phyloP scores from a whole-genome alignment of 1,140 invertebrate species.

The Drosophila sp. region DNA sequence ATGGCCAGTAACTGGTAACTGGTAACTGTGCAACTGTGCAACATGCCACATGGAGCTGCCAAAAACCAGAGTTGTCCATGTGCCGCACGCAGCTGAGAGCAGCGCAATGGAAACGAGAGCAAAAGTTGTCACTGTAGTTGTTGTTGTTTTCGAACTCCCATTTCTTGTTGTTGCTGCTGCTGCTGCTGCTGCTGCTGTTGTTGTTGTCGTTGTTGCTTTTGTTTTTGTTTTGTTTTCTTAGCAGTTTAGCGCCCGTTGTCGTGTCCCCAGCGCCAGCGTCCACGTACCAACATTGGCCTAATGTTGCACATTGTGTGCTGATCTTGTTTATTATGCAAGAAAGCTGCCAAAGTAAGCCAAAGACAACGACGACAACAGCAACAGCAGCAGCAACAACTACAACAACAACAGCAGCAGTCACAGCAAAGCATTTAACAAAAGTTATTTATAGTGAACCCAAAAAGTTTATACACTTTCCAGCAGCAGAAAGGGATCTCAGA shows the following conservation, averaged over 20 bases:
- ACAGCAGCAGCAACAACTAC: conserved; percentile 14
- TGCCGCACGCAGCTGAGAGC: conserved; percentile 65
- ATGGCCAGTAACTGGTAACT: conserved; percentile 12
- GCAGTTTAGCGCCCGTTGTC: conserved; percentile 72
- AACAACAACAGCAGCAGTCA: conserved; percentile 10
- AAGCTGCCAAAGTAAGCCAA: conserved; percentile 71
- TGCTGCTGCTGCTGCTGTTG: conserved; percentile 47
- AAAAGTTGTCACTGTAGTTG: conserved; percentile 56
- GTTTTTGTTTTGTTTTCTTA: conserved; percentile 57
- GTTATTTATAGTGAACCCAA: neutral
- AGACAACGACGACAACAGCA: conserved; percentile 11
- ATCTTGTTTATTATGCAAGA: conserved; percentile 84
- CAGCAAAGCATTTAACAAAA: conserved; percentile 23
- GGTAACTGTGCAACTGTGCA: conserved; percentile 20
- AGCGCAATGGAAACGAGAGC: conserved; percentile 63
- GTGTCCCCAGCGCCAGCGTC: conserved; percentile 59
- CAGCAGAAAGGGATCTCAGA: neutral
- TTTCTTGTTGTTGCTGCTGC: conserved; percentile 35
- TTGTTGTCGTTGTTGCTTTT: conserved; percentile 17
- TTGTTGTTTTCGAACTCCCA: conserved; percentile 16
- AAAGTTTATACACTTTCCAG: neutral
- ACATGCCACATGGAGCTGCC: conserved; percentile 37
- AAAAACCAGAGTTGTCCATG: conserved; percentile 61
- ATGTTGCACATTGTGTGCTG: conserved; percentile 80
- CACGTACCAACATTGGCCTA: conserved; percentile 78